Base-by-base conservation (phyloP, 2,888 invertebrate genomes). In the Monopis laevigella region DNA sequence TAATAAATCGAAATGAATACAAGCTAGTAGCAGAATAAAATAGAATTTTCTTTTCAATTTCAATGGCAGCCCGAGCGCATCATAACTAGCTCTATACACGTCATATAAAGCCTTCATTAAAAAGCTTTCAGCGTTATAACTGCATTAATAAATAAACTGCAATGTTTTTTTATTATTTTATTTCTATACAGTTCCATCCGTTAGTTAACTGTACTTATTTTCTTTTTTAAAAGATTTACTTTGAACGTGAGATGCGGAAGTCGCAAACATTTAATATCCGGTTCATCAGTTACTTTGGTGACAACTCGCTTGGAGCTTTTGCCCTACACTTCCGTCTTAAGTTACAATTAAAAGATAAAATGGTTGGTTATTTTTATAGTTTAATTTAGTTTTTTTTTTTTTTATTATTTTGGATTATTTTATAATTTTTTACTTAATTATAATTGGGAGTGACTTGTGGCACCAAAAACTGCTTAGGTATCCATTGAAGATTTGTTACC, bases 41-140 rank as follows among this genome's bases (percentile, higher is more conserved):
- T n/a, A n/a, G n/a, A n/a, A n/a, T n/a, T n/a, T n/a, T n/a, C n/a
- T n/a, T n/a, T n/a, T n/a, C n/a, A n/a, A n/a, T n/a, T n/a, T n/a
- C n/a, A n/a, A n/a, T n/a, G n/a, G n/a, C n/a, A n/a, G n/a, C n/a
- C n/a, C 10, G 29, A 6, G 29, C 29, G 29, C n/a, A 14, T 29
- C 29, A 29, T 29, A 29, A 8, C 14, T 29, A 12, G 29, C 14
- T 29, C 11, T 29, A 29, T 29, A 13, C 14, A 12, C 3, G 29
- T 11, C 11, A 29, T 29, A 14, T 29, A 29, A 29, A 29, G 12
- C 29, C 13, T 29, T 29, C 29, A 14, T 11, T 29, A 29, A 29
- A 29, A 29, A 29, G 11, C 29, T 29, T 29, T 29, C 29, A 29
- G 29, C 29, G n/a, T 13, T 29, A n/a, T 29, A 29, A 29, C 29